Conservation (phyloP, 2,113 vertebrate genomes). For the Cololabis saira region DNA sequence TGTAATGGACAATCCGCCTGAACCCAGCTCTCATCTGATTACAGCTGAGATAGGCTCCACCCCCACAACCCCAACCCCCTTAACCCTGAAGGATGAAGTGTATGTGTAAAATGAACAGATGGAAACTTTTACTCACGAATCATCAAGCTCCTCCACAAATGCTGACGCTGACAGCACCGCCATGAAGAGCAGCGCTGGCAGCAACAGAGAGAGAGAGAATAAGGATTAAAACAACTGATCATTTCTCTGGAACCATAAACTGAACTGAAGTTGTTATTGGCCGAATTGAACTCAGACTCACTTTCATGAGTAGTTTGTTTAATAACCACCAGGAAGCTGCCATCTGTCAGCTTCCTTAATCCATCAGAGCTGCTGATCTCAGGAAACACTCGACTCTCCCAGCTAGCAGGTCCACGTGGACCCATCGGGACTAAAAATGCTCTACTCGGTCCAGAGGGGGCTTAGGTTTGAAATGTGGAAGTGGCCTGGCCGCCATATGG, state of each 20-base stretch:
- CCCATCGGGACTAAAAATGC: not conserved
- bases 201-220: not conserved
- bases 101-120: not conserved
- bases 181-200: constrained; percentile 69
- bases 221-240: not conserved
- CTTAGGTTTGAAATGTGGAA: too few species aligned
- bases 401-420: not conserved
- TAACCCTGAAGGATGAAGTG: not conserved
- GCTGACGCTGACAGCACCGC: constrained; percentile 62
- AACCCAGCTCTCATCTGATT: too few species aligned
- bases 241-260: not conserved
- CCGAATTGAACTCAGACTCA: not conserved
- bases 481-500: too few species aligned
- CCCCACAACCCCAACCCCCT: not conserved
- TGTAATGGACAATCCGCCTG: not conserved
- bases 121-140: constrained; percentile 85
- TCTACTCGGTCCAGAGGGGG: too few species aligned
- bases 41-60: too few species aligned
- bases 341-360: not conserved
- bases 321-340: not conserved
- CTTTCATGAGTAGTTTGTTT: not conserved
- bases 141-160: constrained; percentile 89
- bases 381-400: not conserved
- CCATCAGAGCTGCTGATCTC: not conserved
- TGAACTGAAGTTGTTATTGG: not conserved